phyloP scores from a whole-genome alignment of 1,140 invertebrate genomes.

The Cyclargus thomasi region DNA sequence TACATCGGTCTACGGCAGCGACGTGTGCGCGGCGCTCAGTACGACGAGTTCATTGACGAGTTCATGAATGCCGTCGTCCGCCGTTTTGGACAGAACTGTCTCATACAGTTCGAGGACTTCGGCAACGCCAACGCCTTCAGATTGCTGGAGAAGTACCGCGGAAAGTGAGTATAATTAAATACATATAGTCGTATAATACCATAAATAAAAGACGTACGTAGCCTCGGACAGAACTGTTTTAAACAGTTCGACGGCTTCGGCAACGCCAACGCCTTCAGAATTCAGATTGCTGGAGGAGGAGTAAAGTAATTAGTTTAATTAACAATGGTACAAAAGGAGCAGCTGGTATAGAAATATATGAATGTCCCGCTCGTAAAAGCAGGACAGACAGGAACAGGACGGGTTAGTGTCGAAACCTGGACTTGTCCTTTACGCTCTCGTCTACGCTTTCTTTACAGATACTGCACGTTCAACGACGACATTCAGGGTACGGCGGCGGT shows the following conservation, averaged over 20 bases:
- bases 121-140: slow-evolving; percentile 93
- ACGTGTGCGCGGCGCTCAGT: slow-evolving; percentile 86
- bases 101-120: slow-evolving; percentile 97
- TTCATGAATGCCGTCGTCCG: slow-evolving; percentile 95
- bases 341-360: too few relatives aligned
- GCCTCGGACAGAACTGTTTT: slow-evolving; percentile 88
- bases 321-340: too few relatives aligned
- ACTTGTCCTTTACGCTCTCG: background rate
- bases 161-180: slow-evolving; percentile 56
- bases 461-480: slow-evolving; percentile 97
- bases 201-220: too few relatives aligned
- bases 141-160: slow-evolving; percentile 88
- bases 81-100: slow-evolving; percentile 87
- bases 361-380: too few relatives aligned
- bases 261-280: slow-evolving; percentile 91
- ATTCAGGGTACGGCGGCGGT: slow-evolving; percentile 95
- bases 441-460: slow-evolving; percentile 56
- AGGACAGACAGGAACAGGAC: too few relatives aligned
- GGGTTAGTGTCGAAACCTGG: too few relatives aligned
- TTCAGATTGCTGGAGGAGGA: slow-evolving; percentile 87
- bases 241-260: slow-evolving; percentile 98
- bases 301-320: slow-evolving; percentile 55
- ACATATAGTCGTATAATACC: too few relatives aligned
- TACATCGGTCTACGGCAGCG: slow-evolving; percentile 94
- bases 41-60: slow-evolving; percentile 97